These are phyloP conservation scores for Miltochrista miniata DNA, from an alignment of 2,888 invertebrate species.

Conservation along the genomic window DNA sequence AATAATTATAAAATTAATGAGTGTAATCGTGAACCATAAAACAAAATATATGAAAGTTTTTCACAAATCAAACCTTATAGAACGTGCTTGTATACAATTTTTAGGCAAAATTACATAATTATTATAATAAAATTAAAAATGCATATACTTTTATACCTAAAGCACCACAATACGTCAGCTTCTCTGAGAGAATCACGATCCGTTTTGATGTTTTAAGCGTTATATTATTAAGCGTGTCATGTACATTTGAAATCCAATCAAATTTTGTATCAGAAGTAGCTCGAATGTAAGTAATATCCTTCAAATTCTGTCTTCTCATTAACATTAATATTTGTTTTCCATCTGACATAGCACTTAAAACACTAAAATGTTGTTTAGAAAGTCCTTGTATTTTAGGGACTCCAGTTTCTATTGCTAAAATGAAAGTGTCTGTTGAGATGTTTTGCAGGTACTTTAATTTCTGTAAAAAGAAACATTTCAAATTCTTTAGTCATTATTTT, in stretches of 20 bases:
- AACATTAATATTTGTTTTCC: slow-evolving; percentile 47
- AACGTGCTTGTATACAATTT: no score
- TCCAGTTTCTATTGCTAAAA: slow-evolving; percentile 47
- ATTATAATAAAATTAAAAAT: no score
- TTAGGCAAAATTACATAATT: no score
- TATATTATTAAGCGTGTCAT: slow-evolving; percentile 47
- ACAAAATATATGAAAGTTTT: no score
- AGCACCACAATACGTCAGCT: slow-evolving; percentile 52
- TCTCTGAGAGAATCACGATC: slow-evolving; percentile 53
- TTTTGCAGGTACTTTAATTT: slow-evolving; percentile 43
- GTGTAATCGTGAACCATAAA: no score
- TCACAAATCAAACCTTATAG: no score
- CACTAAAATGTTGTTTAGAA: slow-evolving; percentile 39
- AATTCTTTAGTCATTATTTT: no score
- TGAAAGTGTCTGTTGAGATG: slow-evolving; percentile 42
- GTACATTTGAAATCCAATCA: slow-evolving; percentile 49
- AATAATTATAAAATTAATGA: no score
- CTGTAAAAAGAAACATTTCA: slow-evolving; percentile 38
- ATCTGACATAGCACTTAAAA: slow-evolving; percentile 50
- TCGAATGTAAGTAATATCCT: slow-evolving; percentile 40
- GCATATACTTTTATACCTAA: no score
- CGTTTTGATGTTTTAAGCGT: slow-evolving; percentile 44
- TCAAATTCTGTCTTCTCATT: slow-evolving; percentile 40
- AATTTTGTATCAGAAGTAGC: slow-evolving; percentile 49
- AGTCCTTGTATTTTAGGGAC: slow-evolving; percentile 37